A percentile compares a stretch with the other conserved stretches of the same genome.
phyloP scores from a whole-genome alignment of 2,113 vertebrate species.

The Urocynchramus pylzowi region DNA sequence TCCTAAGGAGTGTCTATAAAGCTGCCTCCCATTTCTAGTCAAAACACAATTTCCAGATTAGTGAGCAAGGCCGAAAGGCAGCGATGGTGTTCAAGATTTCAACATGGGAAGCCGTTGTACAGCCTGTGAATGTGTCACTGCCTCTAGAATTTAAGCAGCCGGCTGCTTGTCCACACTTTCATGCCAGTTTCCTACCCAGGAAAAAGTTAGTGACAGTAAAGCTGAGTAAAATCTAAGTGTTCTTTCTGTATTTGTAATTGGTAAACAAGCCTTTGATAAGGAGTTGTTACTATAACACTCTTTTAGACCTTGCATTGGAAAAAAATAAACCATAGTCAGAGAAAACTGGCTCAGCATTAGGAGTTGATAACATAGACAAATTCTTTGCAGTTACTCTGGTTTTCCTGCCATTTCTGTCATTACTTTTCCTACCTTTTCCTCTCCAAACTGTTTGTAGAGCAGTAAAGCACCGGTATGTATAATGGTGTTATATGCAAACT shows the following conservation, averaged over 20 bases:
- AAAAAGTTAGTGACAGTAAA: neutral
- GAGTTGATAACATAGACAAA: neutral
- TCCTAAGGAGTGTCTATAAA: neutral
- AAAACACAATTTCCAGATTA: neutral
- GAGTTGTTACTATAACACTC: neutral
- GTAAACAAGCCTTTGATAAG: neutral
- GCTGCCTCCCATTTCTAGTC: neutral
- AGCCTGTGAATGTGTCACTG: neutral
- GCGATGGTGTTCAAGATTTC: neutral
- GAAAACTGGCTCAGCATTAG: neutral
- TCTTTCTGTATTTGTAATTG: neutral
- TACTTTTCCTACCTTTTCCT: neutral
- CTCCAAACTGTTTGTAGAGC: neutral
- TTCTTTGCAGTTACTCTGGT: neutral
- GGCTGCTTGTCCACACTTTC: neutral
- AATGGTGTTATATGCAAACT: neutral
- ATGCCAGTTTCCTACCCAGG: neutral
- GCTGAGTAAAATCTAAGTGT: neutral
- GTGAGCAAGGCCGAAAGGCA: neutral
- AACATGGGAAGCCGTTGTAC: neutral
- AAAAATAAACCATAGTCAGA: neutral
- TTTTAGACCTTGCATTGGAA: neutral
- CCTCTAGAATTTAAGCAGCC: neutral
- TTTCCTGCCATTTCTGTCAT: neutral
- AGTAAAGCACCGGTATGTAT: neutral